Evolutionary conservation across 2,797 vertebrate genomes (phyloP), one percentile per base, ranked within the genome.

Genomic region (Enteromius treurensis): DNA sequence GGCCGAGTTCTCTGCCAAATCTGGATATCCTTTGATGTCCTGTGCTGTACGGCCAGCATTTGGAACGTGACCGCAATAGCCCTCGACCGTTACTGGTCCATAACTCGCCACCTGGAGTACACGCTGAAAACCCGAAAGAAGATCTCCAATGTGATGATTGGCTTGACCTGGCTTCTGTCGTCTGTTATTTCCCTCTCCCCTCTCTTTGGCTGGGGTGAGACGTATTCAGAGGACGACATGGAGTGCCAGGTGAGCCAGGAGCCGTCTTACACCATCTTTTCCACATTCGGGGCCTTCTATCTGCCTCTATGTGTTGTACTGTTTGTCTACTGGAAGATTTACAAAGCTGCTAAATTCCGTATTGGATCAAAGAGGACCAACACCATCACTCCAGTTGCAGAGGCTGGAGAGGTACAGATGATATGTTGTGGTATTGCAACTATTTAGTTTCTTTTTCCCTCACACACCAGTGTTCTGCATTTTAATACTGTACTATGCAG

Each of bases 21-120:
- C 51, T 99, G 98, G 98, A 94, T 99, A 88, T 96, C 96, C 8
- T 97, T 97, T 0, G 97, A 99, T 0, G 98, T 99, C 73, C 94
- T 99, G 71, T 99, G 98, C 92, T 98, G 98, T 93, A 99, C 98
- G 0, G 98, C 98, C 88, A 99, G 98, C 93, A 99, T 99, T 94
- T 99, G 98, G 98, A 99, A 97, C 0, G 98, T 99, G 90, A 98
- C 96, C 0, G 98, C 97, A 90, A 98, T 98, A 0, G 98, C 98
- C 0, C 92, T 99, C 3, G 98, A 99, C 91, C 97, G 98, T 86
- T 99, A 99, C 93, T 99, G 98, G 98, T 98, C 98, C 88, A 97
- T 98, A 93, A 98, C 96, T 0, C 93, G 96, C 10, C 98, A 99
- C 88, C 90, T 99, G 90, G 94, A 98, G 86, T 99, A 99, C 93